Evolutionary conservation across 2,888 invertebrate genomes (phyloP), one percentile per base, ranked within the genome.

Genomic region (Microplitis manilae): DNA sequence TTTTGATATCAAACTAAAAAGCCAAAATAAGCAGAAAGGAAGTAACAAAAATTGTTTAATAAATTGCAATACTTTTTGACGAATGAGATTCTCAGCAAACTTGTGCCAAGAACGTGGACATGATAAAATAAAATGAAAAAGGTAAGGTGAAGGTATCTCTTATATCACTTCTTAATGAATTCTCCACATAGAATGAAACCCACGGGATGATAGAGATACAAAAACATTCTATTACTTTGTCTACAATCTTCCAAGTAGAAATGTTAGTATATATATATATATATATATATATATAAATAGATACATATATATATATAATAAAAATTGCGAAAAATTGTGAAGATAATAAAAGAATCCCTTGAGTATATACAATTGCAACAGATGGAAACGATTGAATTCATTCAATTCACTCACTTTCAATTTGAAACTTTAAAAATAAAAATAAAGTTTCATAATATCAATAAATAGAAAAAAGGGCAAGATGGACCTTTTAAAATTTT

Each of bases 121-220:
- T 65, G 70, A 13, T 4, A 50, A 50, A 50, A 50, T 13, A 50
- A 50, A 50, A 5, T 30, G 13, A 76, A 76, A 74, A 65, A 7
- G 60, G 70, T 70, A 68, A 79, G 76, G 76, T 75, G 73, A 75
- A 79, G 73, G 70, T 70, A 64, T 78, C 79, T 79, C 72, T 79
- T 80, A 80, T 79, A 81, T 77, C 78, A 70, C 77, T 72, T 65
- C 75, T 39, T 79, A 79, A 81, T 79, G 78, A 80, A 80, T 80
- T 81, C 76, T 77, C 64, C 73, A 75, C 75, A 65, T 81, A 69
- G 71, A 73, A 73, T 65, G 70, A 70, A 20, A 50, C 65, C 76
- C 72, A 65, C 40, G 77, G 68, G 71, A 80, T 78, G 77, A 79
- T 70, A 65, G 65, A 76, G 70, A 73, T 74, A 79, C 74, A 74